These are phyloP conservation scores for Eurystomus gularis DNA, from an alignment of 2,113 vertebrate genomes.

Conservation along the genomic window DNA sequence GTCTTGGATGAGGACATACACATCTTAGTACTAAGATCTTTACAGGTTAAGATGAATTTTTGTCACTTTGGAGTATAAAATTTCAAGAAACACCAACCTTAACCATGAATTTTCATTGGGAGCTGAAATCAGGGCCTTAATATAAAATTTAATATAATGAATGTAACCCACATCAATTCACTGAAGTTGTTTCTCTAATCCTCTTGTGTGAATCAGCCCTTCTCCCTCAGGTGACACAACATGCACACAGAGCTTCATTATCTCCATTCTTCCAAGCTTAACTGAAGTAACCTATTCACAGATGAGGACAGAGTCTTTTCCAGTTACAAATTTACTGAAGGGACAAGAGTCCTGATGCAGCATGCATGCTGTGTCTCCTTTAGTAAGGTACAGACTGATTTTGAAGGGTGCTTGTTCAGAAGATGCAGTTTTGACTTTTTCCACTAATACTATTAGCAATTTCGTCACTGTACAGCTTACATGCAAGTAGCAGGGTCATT, in stretches of 20 bases:
- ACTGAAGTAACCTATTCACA: background rate
- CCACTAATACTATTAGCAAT: background rate
- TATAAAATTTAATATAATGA: background rate
- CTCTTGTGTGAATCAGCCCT: background rate
- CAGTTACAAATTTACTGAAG: background rate
- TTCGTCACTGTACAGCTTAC: background rate
- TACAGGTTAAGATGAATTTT: background rate
- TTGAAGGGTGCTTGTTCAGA: background rate
- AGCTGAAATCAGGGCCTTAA: background rate
- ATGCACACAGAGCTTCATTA: background rate
- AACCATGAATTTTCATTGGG: background rate
- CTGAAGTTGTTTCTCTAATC: slow-evolving; percentile 11
- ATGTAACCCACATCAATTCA: background rate
- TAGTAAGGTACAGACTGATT: background rate
- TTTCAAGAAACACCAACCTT: background rate
- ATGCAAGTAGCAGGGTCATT: background rate
- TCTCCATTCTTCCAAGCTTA: background rate
- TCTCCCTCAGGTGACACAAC: background rate
- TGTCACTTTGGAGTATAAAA: background rate
- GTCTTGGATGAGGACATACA: background rate
- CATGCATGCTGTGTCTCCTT: fast-evolving
- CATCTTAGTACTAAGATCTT: background rate
- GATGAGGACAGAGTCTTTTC: background rate
- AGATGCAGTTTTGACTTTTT: background rate
- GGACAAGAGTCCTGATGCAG: background rate